Percentiles rank a stretch among this genome's conserved stretches.
Evolutionary conservation across 1,140 invertebrate species (phyloP).

Genomic region (Drosophila baimaii): DNA sequence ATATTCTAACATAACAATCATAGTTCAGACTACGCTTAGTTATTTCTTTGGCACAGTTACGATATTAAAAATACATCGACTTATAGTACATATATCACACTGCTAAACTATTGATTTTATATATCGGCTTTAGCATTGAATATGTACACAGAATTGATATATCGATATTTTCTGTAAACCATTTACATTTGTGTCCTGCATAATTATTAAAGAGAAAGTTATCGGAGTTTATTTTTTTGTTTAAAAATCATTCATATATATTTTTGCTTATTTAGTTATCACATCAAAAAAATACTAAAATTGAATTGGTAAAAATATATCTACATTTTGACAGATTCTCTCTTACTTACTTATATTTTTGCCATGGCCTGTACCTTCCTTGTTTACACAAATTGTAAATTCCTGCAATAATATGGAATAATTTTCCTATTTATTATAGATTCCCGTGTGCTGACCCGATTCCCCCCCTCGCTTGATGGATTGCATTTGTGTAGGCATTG

Average conservation of each 20-base stretch:
- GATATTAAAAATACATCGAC: no score
- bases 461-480: constrained; percentile 7
- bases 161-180: no score
- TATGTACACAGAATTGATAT: no score
- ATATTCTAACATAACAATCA: no score
- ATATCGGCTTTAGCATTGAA: no score
- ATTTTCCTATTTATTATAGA: neutral
- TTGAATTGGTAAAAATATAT: neutral
- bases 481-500: constrained; percentile 35
- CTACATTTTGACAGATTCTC: neutral
- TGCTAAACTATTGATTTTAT: no score
- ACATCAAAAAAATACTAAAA: neutral
- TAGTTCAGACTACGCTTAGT: no score
- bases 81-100: no score
- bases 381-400: neutral
- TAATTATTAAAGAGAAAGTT: neutral
- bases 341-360: neutral
- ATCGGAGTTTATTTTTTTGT: neutral
- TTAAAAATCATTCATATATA: neutral
- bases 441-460: constrained; percentile 5
- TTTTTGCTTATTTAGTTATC: neutral
- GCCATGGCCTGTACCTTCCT: no score
- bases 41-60: no score
- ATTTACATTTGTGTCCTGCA: no score
- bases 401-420: constrained; percentile 1